A percentile compares a stretch with the other conserved stretches of the same genome.
Conservation (phyloP, 2,113 vertebrate genomes). For the Tachuris rubrigastra region DNA sequence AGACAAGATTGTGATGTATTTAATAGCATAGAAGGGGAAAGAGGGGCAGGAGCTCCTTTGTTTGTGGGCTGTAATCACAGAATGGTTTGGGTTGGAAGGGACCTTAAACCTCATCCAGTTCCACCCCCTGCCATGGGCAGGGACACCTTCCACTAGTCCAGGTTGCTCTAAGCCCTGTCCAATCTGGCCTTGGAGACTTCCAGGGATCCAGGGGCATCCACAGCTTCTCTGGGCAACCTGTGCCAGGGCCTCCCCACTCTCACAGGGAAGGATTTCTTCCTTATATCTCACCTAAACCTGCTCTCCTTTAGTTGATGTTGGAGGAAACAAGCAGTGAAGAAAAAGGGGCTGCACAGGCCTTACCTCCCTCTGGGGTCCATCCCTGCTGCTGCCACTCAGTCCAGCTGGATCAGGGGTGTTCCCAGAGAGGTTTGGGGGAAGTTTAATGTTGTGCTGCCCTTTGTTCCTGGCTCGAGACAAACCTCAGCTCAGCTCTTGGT, state of each 20-base stretch:
- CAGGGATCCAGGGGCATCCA: not conserved
- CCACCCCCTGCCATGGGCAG: not conserved
- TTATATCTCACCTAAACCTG: not conserved
- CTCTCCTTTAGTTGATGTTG: fast-evolving
- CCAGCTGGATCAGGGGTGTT: not conserved
- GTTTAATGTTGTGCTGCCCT: not conserved
- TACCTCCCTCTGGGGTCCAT: not conserved
- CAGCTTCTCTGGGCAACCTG: not conserved
- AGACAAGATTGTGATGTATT: not conserved
- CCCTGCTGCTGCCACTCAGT: not conserved
- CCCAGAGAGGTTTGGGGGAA: not conserved
- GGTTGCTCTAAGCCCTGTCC: not conserved
- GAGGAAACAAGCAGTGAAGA: not conserved
- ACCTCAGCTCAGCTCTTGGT: not conserved
- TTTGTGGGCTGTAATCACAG: not conserved
- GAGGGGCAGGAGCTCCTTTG: not conserved
- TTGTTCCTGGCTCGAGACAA: not conserved
- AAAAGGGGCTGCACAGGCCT: not conserved
- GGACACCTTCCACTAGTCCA: not conserved
- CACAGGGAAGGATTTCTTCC: not conserved
- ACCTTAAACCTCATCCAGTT: fast-evolving
- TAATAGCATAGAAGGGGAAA: not conserved
- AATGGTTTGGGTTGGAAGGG: not conserved
- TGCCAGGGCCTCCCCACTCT: not conserved
- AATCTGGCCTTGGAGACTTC: not conserved